Evolutionary conservation across 2,888 invertebrate genomes (phyloP).

Genomic region (Allygus modestus): DNA sequence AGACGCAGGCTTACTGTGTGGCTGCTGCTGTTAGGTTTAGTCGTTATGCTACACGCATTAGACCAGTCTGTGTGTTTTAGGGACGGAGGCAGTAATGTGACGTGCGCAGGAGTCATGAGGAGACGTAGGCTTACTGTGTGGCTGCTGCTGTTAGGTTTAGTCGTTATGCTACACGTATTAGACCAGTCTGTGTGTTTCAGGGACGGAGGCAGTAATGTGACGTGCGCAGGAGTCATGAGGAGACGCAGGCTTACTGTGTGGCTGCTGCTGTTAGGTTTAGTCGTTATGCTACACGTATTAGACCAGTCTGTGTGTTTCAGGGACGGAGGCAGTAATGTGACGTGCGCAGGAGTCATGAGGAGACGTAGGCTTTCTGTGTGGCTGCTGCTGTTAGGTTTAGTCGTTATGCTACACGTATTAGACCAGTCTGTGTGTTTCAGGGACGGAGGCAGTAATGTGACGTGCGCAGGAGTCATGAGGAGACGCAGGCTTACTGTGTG

Average conservation of each 20-base stretch:
- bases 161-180: too few species aligned
- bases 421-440: background rate
- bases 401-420: too few species aligned
- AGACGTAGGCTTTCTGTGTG: constrained; percentile 39
- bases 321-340: constrained; percentile 33
- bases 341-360: constrained; percentile 8
- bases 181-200: too few species aligned
- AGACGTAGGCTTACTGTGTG: constrained; percentile 37
- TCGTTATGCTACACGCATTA: too few species aligned
- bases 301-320: too few species aligned
- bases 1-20: constrained; percentile 38
- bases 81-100: constrained; percentile 27
- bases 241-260: constrained; percentile 30
- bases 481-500: constrained; percentile 53
- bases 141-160: too few species aligned
- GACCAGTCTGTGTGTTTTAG: too few species aligned
- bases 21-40: too few species aligned
- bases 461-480: constrained; percentile 40
- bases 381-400: background rate
- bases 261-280: background rate
- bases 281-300: background rate
- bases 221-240: constrained; percentile 40
- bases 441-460: constrained; percentile 55
- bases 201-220: constrained; percentile 52
- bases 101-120: constrained; percentile 3